Conservation (phyloP, 2,797 vertebrate species). For the Fringilla coelebs region DNA sequence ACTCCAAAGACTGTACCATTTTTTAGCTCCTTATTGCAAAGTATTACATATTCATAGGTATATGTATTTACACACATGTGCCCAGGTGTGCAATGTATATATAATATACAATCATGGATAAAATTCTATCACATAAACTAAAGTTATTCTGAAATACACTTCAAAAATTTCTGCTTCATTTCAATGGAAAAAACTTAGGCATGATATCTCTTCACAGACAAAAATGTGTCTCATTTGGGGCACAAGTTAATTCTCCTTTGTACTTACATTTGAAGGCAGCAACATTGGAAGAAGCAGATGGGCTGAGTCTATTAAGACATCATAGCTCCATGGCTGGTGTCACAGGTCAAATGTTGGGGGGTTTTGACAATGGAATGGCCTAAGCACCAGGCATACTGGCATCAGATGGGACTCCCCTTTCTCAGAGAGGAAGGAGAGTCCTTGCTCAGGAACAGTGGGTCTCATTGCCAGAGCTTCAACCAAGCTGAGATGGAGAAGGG, state of each 20-base stretch:
- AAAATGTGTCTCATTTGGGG: neutral
- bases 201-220: neutral
- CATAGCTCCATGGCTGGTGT: neutral
- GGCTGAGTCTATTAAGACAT: neutral
- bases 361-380: neutral
- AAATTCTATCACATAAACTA: neutral
- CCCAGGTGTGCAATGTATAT: fast-evolving
- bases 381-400: neutral
- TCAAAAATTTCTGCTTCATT: neutral
- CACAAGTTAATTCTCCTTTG: neutral
- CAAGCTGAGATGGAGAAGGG: too few species aligned
- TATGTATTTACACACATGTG: neutral
- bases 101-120: neutral
- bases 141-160: neutral
- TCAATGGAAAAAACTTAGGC: neutral
- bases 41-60: neutral
- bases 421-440: neutral
- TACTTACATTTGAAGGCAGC: neutral
- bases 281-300: neutral
- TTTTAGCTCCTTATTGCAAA: neutral
- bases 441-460: fast-evolving
- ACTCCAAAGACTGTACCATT: neutral
- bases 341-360: neutral
- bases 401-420: neutral
- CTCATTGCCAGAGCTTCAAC: neutral